These are phyloP conservation scores for Xiphophorus couchianus DNA, from an alignment of 2,113 vertebrate genomes.

Conservation along the genomic window DNA sequence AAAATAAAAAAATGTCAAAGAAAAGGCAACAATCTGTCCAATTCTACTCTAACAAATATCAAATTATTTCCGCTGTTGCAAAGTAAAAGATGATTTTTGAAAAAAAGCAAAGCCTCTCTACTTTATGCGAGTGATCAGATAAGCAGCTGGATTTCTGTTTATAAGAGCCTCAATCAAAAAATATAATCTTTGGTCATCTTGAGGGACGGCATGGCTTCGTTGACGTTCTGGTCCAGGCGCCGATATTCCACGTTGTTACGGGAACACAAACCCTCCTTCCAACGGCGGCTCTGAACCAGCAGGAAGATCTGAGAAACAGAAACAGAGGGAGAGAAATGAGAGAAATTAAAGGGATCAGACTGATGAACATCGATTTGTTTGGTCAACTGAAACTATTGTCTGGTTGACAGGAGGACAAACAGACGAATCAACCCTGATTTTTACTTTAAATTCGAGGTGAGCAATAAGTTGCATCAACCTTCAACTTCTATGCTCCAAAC, in stretches of 20 bases:
- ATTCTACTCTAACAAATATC: not conserved
- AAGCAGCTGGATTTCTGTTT: slow-evolving; percentile 3
- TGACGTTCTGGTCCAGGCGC: slow-evolving; percentile 93
- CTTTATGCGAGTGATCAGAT: not conserved
- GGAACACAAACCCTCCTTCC: slow-evolving; percentile 93
- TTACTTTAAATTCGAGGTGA: too few relatives aligned
- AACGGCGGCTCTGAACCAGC: slow-evolving; percentile 90
- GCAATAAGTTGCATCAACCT: too few relatives aligned
- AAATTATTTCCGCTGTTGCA: not conserved
- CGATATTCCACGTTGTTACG: slow-evolving; percentile 89
- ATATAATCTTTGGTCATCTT: slow-evolving; percentile 96
- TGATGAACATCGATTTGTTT: not conserved
- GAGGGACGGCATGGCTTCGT: slow-evolving; percentile 96
- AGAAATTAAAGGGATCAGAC: slow-evolving; percentile 9
- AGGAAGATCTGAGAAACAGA: slow-evolving; percentile 85
- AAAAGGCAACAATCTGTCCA: slow-evolving; percentile 2
- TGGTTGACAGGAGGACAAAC: too few relatives aligned
- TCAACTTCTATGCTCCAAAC: too few relatives aligned
- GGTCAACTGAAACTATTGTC: too few relatives aligned
- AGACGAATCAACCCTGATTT: too few relatives aligned
- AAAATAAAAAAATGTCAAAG: slow-evolving; percentile 16
- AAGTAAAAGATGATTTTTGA: slow-evolving; percentile 32
- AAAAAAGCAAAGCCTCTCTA: slow-evolving; percentile 30
- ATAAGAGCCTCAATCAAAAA: slow-evolving; percentile 79
- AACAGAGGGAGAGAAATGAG: not conserved